A percentile compares a stretch with the other conserved stretches of the same genome.
Evolutionary conservation across 2,888 invertebrate genomes (phyloP).

Genomic region (Altica lythri): DNA sequence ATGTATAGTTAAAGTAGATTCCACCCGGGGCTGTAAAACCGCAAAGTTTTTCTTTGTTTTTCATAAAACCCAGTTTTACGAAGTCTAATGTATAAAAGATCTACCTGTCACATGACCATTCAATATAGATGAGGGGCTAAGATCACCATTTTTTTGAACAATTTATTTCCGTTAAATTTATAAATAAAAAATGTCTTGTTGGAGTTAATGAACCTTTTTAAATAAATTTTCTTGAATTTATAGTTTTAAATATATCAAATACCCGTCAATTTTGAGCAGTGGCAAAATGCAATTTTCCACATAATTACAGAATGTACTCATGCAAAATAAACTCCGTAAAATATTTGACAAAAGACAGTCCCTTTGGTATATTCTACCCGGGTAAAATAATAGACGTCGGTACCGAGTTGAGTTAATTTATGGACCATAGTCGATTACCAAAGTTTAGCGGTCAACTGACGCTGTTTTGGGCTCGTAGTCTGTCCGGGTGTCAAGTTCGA

Average conservation of each 20-base stretch:
- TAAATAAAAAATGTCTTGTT: too few relatives aligned
- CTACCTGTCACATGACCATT: too few relatives aligned
- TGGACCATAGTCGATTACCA: conserved; percentile 44
- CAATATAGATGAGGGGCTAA: too few relatives aligned
- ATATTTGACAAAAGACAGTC: conserved; percentile 43
- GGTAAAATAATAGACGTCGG: conserved; percentile 45
- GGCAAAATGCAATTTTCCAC: conserved; percentile 10
- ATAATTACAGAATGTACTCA: conserved; percentile 39
- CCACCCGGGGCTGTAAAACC: too few relatives aligned
- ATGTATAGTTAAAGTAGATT: too few relatives aligned
- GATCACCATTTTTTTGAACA: too few relatives aligned
- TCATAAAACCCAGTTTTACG: too few relatives aligned
- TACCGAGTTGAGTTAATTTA: conserved; percentile 44
- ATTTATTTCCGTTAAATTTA: too few relatives aligned
- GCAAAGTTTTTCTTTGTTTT: too few relatives aligned
- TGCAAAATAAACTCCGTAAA: conserved; percentile 41
- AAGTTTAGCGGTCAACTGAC: conserved; percentile 44
- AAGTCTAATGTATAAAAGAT: too few relatives aligned
- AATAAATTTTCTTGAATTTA: too few relatives aligned
- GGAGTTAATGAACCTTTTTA: too few relatives aligned
- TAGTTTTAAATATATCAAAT: not conserved
- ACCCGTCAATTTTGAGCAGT: not conserved
- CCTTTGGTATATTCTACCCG: conserved; percentile 38
- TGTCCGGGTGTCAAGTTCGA: conserved; percentile 11
- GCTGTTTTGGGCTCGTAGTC: conserved; percentile 37